phyloP scores from a whole-genome alignment of 2,888 invertebrate genomes.

The Asteroscopus sphinx region DNA sequence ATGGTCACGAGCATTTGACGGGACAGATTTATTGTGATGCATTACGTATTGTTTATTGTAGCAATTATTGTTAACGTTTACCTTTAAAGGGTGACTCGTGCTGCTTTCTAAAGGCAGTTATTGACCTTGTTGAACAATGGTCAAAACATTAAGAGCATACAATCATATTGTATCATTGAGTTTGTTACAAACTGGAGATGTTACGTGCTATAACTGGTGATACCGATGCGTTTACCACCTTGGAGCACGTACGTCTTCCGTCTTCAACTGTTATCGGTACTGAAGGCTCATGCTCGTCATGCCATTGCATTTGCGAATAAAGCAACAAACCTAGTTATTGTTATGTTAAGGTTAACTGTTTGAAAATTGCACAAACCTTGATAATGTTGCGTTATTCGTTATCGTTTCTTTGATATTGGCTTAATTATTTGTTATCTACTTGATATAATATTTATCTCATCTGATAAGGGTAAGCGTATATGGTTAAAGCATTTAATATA shows the following conservation, averaged over 20 bases:
- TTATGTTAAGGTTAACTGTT: slow-evolving; percentile 11
- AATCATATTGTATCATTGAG: slow-evolving; percentile 7
- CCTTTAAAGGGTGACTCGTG: slow-evolving; percentile 8
- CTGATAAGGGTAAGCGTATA: slow-evolving; percentile 18
- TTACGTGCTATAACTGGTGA: slow-evolving; percentile 5
- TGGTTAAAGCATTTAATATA: slow-evolving; percentile 19
- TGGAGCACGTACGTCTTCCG: slow-evolving; percentile 18
- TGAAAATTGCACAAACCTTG: slow-evolving; percentile 23
- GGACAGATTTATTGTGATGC: slow-evolving; percentile 29
- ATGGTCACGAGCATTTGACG: slow-evolving; percentile 29
- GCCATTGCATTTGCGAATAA: slow-evolving; percentile 12
- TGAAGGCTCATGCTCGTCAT: slow-evolving; percentile 20
- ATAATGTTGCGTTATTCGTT: slow-evolving; percentile 8
- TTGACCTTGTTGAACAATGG: slow-evolving; percentile 8
- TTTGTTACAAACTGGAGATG: slow-evolving; percentile 6
- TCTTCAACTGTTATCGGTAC: slow-evolving; percentile 40
- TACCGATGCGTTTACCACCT: slow-evolving; percentile 17
- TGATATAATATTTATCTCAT: slow-evolving; percentile 11
- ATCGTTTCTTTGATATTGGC: slow-evolving; percentile 25
- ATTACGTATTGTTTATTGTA: slow-evolving; percentile 31
- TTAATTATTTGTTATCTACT: slow-evolving; percentile 41
- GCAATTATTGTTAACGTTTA: slow-evolving; percentile 18
- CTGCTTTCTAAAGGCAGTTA: slow-evolving; percentile 10
- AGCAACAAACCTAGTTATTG: neutral
- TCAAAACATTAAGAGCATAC: slow-evolving; percentile 7